Conservation (phyloP, 2,888 invertebrate genomes). For the Phyto melanocephala region DNA sequence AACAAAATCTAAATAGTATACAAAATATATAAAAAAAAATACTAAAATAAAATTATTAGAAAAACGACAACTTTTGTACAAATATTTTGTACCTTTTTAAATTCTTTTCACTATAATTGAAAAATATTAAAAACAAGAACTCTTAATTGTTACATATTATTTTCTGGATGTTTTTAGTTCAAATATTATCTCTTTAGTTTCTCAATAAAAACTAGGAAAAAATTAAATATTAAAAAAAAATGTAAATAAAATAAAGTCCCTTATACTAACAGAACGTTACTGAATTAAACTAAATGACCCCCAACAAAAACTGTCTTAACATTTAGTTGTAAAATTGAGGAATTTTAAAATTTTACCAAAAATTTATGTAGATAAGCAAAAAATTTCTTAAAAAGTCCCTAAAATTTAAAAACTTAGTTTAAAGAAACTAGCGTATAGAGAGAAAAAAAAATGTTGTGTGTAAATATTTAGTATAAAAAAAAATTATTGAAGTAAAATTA, state of each 20-base stretch:
- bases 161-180: no score
- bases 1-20: not conserved
- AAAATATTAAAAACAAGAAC: no score
- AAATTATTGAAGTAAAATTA: not conserved
- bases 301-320: not conserved
- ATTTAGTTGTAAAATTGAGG: constrained; percentile 34
- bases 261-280: no score
- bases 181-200: constrained; percentile 38
- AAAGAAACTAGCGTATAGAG: not conserved
- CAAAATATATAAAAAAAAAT: no score
- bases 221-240: not conserved
- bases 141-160: no score
- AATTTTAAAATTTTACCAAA: constrained; percentile 38
- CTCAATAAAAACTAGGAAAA: not conserved
- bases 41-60: not conserved
- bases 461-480: not conserved
- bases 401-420: not conserved
- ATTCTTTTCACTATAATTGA: constrained; percentile 13
- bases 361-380: constrained; percentile 41
- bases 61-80: constrained; percentile 55
- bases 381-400: constrained; percentile 27
- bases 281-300: no score
- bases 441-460: not conserved
- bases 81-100: constrained; percentile 58
- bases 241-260: no score